Percentiles rank a stretch among this genome's conserved stretches.
phyloP scores from a whole-genome alignment of 2,888 invertebrate species.

The Pheosia gnoma region DNA sequence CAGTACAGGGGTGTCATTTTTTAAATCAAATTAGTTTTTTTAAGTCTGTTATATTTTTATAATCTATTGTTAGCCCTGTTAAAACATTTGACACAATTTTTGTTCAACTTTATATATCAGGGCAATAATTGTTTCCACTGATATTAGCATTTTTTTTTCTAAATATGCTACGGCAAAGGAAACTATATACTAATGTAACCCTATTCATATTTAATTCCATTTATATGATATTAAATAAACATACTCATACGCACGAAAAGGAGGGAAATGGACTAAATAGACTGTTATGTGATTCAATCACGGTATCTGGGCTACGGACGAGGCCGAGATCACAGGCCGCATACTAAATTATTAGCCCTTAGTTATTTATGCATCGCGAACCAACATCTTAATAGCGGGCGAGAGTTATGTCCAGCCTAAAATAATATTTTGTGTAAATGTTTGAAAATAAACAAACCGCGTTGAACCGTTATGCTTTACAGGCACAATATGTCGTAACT shows the following conservation, averaged over 20 bases:
- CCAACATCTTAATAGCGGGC: conserved; percentile 80
- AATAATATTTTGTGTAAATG: conserved; percentile 82
- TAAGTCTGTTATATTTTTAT: no score
- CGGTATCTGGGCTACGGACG: conserved; percentile 65
- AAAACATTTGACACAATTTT: no score
- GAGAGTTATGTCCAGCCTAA: conserved; percentile 81
- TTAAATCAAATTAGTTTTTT: no score
- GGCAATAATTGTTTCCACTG: no score
- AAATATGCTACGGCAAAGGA: no score
- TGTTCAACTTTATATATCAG: no score
- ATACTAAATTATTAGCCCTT: conserved; percentile 81
- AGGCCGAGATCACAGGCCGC: conserved; percentile 70
- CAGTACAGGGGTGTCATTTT: no score
- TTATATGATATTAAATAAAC: conserved; percentile 37
- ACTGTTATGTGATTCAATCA: conserved; percentile 76
- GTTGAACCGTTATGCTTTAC: conserved; percentile 62
- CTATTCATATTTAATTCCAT: neutral
- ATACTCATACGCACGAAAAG: conserved; percentile 30
- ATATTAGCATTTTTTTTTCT: no score
- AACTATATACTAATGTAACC: no score
- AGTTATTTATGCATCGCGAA: conserved; percentile 81
- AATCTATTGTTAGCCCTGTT: no score
- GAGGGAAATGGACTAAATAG: conserved; percentile 66
- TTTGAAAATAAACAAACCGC: conserved; percentile 78
- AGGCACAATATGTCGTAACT: conserved; percentile 68